Percentiles rank a stretch among this genome's conserved stretches.
Conservation (phyloP, 2,797 vertebrate genomes). For the Lutjanus campechanus region DNA sequence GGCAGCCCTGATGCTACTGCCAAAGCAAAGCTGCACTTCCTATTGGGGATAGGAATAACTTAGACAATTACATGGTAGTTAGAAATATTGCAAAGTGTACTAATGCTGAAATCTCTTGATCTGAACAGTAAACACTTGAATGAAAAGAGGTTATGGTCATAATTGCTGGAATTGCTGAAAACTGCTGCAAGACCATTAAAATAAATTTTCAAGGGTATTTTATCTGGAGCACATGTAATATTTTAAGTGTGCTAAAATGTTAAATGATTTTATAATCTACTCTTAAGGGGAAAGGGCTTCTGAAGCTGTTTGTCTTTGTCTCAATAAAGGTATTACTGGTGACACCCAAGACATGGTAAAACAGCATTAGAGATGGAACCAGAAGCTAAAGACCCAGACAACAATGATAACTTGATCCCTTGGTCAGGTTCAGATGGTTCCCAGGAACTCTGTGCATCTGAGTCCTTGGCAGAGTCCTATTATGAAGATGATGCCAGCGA, state of each 20-base stretch:
- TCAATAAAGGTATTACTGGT: constrained; percentile 63
- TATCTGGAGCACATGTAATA: neutral
- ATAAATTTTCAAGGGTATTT: neutral
- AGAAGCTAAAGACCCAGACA: constrained; percentile 56
- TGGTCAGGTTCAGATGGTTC: constrained; percentile 75
- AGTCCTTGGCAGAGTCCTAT: constrained; percentile 69
- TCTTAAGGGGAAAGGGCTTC: neutral
- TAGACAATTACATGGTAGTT: constrained; percentile 35
- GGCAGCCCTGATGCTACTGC: constrained; percentile 75
- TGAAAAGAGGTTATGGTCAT: neutral
- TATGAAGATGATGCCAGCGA: constrained; percentile 77
- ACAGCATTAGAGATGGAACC: constrained; percentile 74
- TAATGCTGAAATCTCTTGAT: constrained; percentile 31
- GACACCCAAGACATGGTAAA: constrained; percentile 43
- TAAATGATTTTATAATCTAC: neutral
- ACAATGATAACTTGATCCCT: constrained; percentile 43
- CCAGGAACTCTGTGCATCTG: constrained; percentile 74
- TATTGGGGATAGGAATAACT: constrained; percentile 77
- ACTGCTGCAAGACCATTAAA: neutral
- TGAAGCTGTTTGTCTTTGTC: constrained; percentile 50
- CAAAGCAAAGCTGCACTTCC: constrained; percentile 66
- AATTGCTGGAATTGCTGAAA: neutral
- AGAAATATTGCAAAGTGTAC: constrained; percentile 32
- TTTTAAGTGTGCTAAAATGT: constrained; percentile 3
- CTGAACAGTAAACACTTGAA: neutral